Evolutionary conservation across 2,113 vertebrate species (phyloP).

Genomic region (Gasterosteus aculeatus): DNA sequence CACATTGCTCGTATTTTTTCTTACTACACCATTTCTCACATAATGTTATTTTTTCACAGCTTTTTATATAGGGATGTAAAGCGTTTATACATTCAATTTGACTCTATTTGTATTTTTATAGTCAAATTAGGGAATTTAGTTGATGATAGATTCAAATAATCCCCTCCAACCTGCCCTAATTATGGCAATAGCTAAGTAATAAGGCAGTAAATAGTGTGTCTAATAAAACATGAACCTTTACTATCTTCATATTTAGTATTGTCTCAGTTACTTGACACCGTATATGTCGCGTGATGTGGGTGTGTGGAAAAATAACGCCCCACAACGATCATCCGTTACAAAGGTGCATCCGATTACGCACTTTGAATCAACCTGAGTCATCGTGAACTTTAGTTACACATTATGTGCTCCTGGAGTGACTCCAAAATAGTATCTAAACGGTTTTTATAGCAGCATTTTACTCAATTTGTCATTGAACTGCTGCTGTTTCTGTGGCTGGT

Average conservation of each 20-base stretch:
- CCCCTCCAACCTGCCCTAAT: background rate
- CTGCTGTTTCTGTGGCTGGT: too few species aligned
- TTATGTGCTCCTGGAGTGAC: background rate
- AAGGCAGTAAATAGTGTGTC: too few species aligned
- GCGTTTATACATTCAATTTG: background rate
- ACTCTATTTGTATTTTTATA: background rate
- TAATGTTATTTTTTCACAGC: background rate
- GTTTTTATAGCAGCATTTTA: background rate
- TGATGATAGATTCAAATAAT: background rate
- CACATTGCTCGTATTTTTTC: background rate
- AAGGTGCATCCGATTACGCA: background rate
- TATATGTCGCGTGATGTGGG: background rate
- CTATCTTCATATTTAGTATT: background rate
- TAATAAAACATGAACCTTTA: background rate
- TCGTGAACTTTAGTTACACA: background rate
- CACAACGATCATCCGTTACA: background rate
- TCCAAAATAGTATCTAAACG: background rate
- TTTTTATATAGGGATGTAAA: background rate
- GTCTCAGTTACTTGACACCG: background rate
- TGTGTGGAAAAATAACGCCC: background rate
- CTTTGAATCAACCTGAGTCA: background rate
- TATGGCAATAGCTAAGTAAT: background rate
- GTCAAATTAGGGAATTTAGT: background rate
- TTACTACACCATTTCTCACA: background rate
- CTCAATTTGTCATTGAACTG: background rate